Percentiles rank a stretch among this genome's conserved stretches.
Evolutionary conservation across 2,113 vertebrate species (phyloP).

Genomic region (Ailurus styani): DNA sequence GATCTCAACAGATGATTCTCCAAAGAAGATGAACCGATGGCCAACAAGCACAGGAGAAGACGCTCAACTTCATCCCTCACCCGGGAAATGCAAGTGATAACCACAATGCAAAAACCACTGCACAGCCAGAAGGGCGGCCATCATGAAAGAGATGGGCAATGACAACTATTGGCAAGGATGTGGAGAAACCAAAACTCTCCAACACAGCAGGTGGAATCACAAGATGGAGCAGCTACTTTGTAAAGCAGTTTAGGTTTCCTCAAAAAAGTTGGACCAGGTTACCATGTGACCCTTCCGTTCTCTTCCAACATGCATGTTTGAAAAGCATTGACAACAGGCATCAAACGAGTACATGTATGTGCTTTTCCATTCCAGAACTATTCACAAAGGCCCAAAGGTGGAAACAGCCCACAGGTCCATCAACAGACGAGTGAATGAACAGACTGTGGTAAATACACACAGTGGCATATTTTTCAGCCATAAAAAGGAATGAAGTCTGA

Average conservation of each 20-base stretch:
- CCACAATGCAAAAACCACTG: background rate
- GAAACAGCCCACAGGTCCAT: background rate
- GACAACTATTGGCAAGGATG: background rate
- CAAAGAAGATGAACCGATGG: background rate
- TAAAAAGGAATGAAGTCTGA: background rate
- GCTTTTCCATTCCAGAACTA: background rate
- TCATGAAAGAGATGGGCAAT: background rate
- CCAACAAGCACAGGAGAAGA: background rate
- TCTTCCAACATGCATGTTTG: background rate
- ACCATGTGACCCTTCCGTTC: background rate
- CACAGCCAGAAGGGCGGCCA: background rate
- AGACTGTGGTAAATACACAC: background rate
- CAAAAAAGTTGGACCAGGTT: background rate
- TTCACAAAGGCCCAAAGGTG: background rate
- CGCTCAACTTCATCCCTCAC: background rate
- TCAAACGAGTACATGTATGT: background rate
- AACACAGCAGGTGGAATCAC: background rate
- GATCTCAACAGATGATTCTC: background rate
- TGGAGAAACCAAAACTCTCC: background rate
- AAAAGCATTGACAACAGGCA: background rate
- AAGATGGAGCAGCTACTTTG: background rate
- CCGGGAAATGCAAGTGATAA: background rate
- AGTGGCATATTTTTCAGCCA: background rate
- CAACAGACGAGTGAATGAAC: background rate
- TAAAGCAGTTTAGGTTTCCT: background rate